Evolutionary conservation across 2,113 vertebrate genomes (phyloP), one percentile per base, ranked within the genome.

Genomic region (Coptodon bakossiorum): DNA sequence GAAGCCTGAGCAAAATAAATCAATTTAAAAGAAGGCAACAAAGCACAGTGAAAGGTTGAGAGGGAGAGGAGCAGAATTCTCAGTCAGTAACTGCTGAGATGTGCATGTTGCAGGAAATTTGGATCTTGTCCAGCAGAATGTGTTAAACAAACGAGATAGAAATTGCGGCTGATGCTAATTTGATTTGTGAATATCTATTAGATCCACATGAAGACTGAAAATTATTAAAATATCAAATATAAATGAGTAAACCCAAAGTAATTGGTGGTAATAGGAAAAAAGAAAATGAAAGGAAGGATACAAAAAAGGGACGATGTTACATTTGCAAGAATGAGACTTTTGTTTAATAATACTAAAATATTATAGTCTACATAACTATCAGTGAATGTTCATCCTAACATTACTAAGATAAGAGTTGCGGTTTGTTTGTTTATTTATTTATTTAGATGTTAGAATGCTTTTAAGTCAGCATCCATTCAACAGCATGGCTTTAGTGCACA

Each of bases 401-500:
- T 66, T 5, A 56, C 16, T 52, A n/a, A 31, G 45, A 52, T 63
- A 9, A 40, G 0, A 52, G 6, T 9, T 78, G 9, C 52, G 71
- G 43, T 50, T 7, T 3, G 16, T 76, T 76, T 7, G 40, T 76
- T 76, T 7, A 4, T 0, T 31, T 50, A 45, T 6, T 45, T 7
- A 52, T 56, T 82, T 34, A 27, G 43, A 78, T 38, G 83, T 11
- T 14, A 29, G 50, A 78, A 40, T 27, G 86, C 81, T 45, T 86
- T 45, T 81, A 80, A 82, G 36, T 84, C 85, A 88, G 89, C 84
- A 54, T 84, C 31, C 45, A 71, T 82, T 88, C 54, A 83, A 57
- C 86, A 81, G 79, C 81, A 22, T 83, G 88, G 82, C 82, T 88
- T 83, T 40, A 89, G 86, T 80, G 92, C 89, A 71, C 84, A 81